Percentiles rank a stretch among this genome's conserved stretches.
phyloP scores from a whole-genome alignment of 2,797 vertebrate genomes.

The Alauda arvensis region DNA sequence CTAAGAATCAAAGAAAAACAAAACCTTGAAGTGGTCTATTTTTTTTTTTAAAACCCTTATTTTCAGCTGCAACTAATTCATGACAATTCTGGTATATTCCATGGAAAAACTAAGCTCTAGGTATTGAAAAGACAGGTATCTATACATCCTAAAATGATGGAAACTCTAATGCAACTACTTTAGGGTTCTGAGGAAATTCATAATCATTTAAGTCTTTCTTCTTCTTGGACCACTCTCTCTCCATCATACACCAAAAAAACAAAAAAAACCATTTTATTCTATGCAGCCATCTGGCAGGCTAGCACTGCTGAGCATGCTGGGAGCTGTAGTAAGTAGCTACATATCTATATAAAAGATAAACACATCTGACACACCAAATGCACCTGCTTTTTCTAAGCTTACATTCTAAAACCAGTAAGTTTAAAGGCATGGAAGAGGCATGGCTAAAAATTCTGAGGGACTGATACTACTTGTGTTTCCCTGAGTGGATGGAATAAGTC shows the following conservation, averaged over 20 bases:
- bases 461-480: neutral
- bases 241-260: neutral
- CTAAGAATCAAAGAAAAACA: neutral
- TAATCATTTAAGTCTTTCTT: neutral
- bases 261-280: neutral
- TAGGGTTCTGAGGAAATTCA: neutral
- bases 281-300: neutral
- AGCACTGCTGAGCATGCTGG: neutral
- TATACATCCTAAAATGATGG: neutral
- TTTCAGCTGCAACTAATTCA: neutral
- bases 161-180: neutral
- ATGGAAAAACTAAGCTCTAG: neutral
- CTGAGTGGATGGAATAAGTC: neutral
- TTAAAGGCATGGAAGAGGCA: neutral
- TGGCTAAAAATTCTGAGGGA: neutral
- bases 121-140: neutral
- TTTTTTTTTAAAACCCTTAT: neutral
- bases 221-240: neutral
- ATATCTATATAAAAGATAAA: neutral
- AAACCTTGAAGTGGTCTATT: neutral
- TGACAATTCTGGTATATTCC: neutral
- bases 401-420: neutral
- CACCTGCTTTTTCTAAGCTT: neutral
- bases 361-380: neutral
- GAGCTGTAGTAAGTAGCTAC: neutral